Conservation (phyloP, 1,140 invertebrate species). For the Ruditapes philippinarum region DNA sequence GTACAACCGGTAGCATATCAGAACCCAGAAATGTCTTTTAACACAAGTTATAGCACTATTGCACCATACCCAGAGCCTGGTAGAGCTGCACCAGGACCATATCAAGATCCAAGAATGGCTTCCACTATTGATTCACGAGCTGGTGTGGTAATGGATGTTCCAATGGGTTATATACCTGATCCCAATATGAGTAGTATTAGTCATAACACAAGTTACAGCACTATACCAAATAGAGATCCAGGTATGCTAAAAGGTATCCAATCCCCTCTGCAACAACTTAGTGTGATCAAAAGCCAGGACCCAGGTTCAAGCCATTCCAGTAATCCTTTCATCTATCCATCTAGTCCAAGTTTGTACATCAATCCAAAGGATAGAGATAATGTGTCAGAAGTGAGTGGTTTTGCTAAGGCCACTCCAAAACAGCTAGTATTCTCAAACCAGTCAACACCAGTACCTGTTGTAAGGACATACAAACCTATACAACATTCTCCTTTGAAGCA, state of each 20-base stretch:
- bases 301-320: conserved; percentile 16
- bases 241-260: conserved; percentile 11
- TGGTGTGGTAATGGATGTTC: conserved; percentile 23
- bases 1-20: conserved; percentile 40
- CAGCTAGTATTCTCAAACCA: conserved; percentile 65
- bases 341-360: conserved; percentile 52
- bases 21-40: conserved; percentile 42
- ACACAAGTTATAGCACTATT: conserved; percentile 31
- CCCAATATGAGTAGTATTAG: conserved; percentile 61
- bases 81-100: neutral
- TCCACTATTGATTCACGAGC: conserved; percentile 27
- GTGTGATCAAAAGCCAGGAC: conserved; percentile 40
- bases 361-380: conserved; percentile 60
- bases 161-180: conserved; percentile 36
- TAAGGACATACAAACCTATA: conserved; percentile 45
- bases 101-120: conserved; percentile 30
- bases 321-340: conserved; percentile 54
- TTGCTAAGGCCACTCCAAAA: conserved; percentile 61
- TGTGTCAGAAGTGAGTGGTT: conserved; percentile 58
- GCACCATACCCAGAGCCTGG: conserved; percentile 23
- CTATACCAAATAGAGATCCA: conserved; percentile 50
- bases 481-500: conserved; percentile 57
- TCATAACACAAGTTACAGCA: conserved; percentile 65
- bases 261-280: neutral
- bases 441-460: conserved; percentile 53